Percentiles rank a stretch among this genome's conserved stretches.
Evolutionary conservation across 2,888 invertebrate species (phyloP).

Genomic region (Trissolcus japonicus): DNA sequence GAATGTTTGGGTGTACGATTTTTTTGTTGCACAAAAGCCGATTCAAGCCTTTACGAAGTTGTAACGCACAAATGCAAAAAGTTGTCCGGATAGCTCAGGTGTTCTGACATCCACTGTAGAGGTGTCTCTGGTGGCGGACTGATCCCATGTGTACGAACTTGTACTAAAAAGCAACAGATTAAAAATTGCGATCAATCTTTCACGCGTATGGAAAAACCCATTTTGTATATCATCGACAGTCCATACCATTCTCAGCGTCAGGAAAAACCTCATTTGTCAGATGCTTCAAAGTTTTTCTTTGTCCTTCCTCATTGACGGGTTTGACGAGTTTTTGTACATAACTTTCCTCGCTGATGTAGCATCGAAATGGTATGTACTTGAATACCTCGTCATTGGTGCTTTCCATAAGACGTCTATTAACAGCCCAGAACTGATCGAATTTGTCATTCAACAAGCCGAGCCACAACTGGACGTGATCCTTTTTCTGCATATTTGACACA

Average conservation of each 20-base stretch:
- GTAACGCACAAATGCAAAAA: constrained; percentile 91
- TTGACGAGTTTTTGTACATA: constrained; percentile 86
- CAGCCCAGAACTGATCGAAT: constrained; percentile 99
- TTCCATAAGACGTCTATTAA: constrained; percentile 97
- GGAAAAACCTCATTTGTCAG: constrained; percentile 84
- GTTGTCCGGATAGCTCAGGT: constrained; percentile 98
- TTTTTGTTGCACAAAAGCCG: not conserved
- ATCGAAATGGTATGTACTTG: constrained; percentile 92
- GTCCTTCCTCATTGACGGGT: constrained; percentile 86
- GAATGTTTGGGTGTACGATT: constrained; percentile 2
- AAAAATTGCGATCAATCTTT: no score
- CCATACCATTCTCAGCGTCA: constrained; percentile 76
- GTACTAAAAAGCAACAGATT: constrained; percentile 79
- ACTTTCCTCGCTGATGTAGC: constrained; percentile 83
- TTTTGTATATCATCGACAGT: constrained; percentile 1
- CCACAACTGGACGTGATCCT: constrained; percentile 98
- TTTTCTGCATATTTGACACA: constrained; percentile 94
- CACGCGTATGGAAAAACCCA: not conserved
- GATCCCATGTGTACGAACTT: constrained; percentile 92
- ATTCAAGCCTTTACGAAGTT: constrained; percentile 65
- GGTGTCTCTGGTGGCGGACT: constrained; percentile 91
- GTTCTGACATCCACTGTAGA: constrained; percentile 97
- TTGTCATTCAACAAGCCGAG: constrained; percentile 95
- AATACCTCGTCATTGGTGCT: constrained; percentile 87
- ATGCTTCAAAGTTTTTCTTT: constrained; percentile 84